A percentile compares a stretch with the other conserved stretches of the same genome.
Conservation (phyloP, 2,888 invertebrate genomes). For the Ellobium chinense region DNA sequence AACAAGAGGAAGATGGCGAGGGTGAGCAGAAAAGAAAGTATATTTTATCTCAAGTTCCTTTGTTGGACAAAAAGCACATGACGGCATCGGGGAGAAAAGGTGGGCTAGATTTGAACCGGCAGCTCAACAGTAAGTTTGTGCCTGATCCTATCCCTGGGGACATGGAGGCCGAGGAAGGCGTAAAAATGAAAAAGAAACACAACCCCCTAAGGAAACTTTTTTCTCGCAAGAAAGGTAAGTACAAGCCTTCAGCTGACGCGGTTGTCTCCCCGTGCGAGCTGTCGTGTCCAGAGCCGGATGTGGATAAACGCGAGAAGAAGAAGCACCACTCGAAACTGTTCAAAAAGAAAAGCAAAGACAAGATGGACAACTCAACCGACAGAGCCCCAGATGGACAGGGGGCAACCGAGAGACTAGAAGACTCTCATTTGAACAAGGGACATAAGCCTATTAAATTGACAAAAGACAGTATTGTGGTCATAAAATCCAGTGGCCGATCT, state of each 20-base stretch:
- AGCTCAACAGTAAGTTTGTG: not conserved
- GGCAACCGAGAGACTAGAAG: not conserved
- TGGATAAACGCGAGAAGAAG: not conserved
- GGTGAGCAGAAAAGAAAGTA: too few species aligned
- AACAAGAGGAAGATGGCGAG: too few species aligned
- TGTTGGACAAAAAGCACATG: too few species aligned
- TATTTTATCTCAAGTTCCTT: too few species aligned
- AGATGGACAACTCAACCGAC: not conserved
- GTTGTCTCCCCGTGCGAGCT: not conserved
- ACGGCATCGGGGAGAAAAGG: too few species aligned
- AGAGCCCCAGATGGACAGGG: not conserved
- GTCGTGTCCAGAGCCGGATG: not conserved
- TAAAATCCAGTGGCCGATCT: constrained; percentile 3
- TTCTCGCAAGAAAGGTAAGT: constrained; percentile 38
- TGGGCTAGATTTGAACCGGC: not conserved
- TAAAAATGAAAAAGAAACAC: constrained; percentile 3
- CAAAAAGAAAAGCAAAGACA: constrained; percentile 10
- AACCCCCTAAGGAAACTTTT: constrained; percentile 30
- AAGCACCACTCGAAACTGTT: constrained; percentile 23
- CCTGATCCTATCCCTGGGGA: constrained; percentile 16
- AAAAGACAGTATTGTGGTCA: constrained; percentile 13
- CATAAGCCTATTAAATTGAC: not conserved
- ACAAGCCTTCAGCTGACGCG: constrained; percentile 23
- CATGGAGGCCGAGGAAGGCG: not conserved
- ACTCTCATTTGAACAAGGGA: not conserved